Conservation (phyloP, 2,797 vertebrate genomes). For the Nannoperca australis region DNA sequence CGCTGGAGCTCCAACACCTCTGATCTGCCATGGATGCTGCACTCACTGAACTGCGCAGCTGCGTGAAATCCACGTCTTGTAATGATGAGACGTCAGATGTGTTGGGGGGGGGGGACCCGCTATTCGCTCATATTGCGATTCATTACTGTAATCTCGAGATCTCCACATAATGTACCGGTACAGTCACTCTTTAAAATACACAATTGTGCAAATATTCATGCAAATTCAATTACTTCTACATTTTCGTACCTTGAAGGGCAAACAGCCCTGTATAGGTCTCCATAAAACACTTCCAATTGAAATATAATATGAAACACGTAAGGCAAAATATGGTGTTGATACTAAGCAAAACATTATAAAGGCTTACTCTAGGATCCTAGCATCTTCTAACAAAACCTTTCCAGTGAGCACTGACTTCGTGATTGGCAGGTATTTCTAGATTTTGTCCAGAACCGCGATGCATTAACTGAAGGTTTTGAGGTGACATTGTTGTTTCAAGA, state of each 20-base stretch:
- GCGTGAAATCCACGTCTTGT: slow-evolving; percentile 10
- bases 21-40: slow-evolving; percentile 48
- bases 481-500: neutral
- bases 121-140: slow-evolving; percentile 20
- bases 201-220: neutral
- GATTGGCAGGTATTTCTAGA: neutral
- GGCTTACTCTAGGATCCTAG: neutral
- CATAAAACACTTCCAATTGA: neutral
- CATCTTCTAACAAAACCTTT: neutral
- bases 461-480: neutral
- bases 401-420: neutral
- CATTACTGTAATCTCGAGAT: neutral
- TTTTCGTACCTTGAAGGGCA: neutral
- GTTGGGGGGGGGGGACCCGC: slow-evolving; percentile 30
- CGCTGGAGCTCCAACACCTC: slow-evolving; percentile 11
- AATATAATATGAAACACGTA: neutral
- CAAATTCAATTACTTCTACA: neutral
- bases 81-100: slow-evolving; percentile 13
- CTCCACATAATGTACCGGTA: neutral
- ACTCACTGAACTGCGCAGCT: slow-evolving; percentile 52
- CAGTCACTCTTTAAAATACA: neutral
- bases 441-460: neutral
- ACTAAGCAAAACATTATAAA: neutral
- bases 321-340: neutral
- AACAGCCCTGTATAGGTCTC: neutral